A percentile compares a stretch with the other conserved stretches of the same genome.
phyloP scores from a whole-genome alignment of 2,888 invertebrate genomes.

The Cryptus armator region DNA sequence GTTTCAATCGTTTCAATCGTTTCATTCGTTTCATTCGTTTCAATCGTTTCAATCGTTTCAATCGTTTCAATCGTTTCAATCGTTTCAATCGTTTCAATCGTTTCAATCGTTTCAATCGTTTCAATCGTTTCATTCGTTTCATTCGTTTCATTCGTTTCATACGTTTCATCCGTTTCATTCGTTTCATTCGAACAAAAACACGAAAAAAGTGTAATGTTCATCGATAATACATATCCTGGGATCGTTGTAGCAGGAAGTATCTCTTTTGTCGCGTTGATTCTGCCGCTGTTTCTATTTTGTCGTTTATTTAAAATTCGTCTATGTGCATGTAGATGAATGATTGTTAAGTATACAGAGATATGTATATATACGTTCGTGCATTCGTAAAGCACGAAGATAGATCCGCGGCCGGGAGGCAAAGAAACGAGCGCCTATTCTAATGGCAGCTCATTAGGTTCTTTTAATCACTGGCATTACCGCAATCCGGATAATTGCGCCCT shows the following conservation, averaged over 20 bases:
- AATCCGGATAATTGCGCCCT: constrained; percentile 80
- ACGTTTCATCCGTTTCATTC: too few relatives aligned
- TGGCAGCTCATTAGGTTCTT: constrained; percentile 82
- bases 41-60: too few relatives aligned
- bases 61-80: too few relatives aligned
- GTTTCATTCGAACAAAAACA: neutral
- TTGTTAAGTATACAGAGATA: neutral
- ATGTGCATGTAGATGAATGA: neutral
- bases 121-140: too few relatives aligned
- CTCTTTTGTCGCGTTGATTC: neutral
- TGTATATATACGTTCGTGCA: constrained; percentile 49
- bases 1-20: too few relatives aligned
- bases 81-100: too few relatives aligned
- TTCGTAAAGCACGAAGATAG: constrained; percentile 67
- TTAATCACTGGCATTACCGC: constrained; percentile 83
- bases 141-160: too few relatives aligned
- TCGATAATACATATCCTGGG: neutral
- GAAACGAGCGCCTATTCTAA: constrained; percentile 79
- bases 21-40: too few relatives aligned
- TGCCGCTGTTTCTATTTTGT: neutral
- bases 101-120: too few relatives aligned
- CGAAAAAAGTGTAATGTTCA: neutral
- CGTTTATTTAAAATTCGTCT: neutral
- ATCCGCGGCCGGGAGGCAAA: constrained; percentile 62
- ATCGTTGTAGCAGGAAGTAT: neutral